Evolutionary conservation across 37 sponge, comb jelly and placozoan species (phyloP), one percentile per base, ranked within the genome.

Genomic region (Amphimedon queenslandica): DNA sequence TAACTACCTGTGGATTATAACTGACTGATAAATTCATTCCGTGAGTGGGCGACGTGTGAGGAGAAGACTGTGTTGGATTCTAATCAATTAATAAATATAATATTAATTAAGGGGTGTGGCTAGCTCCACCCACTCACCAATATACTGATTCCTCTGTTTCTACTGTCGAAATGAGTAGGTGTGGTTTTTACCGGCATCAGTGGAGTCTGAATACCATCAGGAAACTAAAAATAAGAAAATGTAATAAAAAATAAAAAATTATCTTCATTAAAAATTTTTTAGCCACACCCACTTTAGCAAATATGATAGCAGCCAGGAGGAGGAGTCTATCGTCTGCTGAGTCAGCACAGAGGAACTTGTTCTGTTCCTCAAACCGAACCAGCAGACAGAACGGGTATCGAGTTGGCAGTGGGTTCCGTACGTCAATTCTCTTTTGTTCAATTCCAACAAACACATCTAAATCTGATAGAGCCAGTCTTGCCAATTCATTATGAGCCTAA

Each of bases 271-370:
- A 25, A 25, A 25, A n/a, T 11, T 63, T 23, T 41, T n/a, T n/a
- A n/a, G n/a, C n/a, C n/a, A n/a, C n/a, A n/a, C n/a, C n/a, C n/a
- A 92, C 93, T 74, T 90, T 94, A 21, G 79, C 74, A 37, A 77
- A 79, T 21, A 83, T 73, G 38, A 94, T 51, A 23, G 68, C 80
- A 56, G 84, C 85, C 18, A 90, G 43, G 21, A 86, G 58, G 24
- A 58, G 77, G 1, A 81, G 47, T 74, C 90, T 75, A 37, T 87
- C 88, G 28, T 78, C 78, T 31, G 90, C 88, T 20, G 75, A 76
- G 47, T 94, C 95, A 31, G 88, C 88, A 84, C 95, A 94, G 37
- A 90, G 63, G 71, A 80, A 90, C 25, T 77, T 82, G n/a, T 72
- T 77, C 0, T 82, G 61, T 8, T 90, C 91, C 10, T 84, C 82